These are phyloP conservation scores for Gymnobelideus leadbeateri DNA, from an alignment of 2,113 vertebrate genomes.

Conservation along the genomic window DNA sequence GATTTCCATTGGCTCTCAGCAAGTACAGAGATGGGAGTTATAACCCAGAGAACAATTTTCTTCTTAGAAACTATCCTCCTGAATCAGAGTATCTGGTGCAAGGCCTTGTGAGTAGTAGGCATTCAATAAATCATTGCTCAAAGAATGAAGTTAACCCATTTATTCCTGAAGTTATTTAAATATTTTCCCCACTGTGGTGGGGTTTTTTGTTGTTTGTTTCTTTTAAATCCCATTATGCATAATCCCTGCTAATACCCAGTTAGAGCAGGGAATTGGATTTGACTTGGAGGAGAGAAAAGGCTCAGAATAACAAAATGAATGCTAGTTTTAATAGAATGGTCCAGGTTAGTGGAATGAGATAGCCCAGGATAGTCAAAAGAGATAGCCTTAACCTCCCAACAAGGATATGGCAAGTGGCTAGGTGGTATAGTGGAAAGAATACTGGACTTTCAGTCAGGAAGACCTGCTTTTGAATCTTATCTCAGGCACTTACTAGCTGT, in stretches of 20 bases:
- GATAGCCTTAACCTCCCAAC: neutral
- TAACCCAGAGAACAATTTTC: slow-evolving; percentile 37
- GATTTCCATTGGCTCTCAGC: slow-evolving; percentile 49
- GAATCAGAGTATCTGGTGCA: neutral
- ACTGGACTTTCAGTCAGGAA: too few species aligned
- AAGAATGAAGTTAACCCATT: slow-evolving; percentile 22
- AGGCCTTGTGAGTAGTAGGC: slow-evolving; percentile 13
- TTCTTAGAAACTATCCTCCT: neutral
- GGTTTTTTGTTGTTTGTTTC: neutral
- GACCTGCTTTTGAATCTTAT: too few species aligned
- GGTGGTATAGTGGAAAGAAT: neutral
- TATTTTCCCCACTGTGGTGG: neutral
- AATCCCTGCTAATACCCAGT: neutral
- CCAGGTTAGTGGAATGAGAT: neutral
- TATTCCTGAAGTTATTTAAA: slow-evolving; percentile 45
- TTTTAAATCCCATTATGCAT: neutral
- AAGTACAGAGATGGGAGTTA: slow-evolving; percentile 11
- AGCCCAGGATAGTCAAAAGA: neutral
- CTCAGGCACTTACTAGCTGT: neutral
- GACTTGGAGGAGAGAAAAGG: neutral
- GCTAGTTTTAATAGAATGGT: neutral
- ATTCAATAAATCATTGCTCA: slow-evolving; percentile 29
- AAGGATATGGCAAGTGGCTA: neutral
- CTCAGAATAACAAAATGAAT: slow-evolving; percentile 31
- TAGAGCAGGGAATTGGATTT: neutral